Evolutionary conservation across 2,888 invertebrate genomes (phyloP), one percentile per base, ranked within the genome.

Genomic region (Stramonita haemastoma): DNA sequence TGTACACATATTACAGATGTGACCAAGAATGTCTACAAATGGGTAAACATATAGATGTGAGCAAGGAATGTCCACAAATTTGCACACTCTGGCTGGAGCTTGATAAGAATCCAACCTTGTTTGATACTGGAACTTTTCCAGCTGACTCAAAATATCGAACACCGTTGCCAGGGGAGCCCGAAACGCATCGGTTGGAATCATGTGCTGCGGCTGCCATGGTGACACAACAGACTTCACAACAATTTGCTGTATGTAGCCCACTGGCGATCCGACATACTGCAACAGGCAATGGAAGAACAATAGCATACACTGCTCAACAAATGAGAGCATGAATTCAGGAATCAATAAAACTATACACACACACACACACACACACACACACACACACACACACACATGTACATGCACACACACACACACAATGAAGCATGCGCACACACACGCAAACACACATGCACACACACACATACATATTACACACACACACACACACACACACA

Each of bases 141-240:
- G 97, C 90, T 98, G 97, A 96, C 99, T 98, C 88, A 98, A 96
- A 92, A 99, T 96, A 95, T 98, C 97, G 96, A 99, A 99, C 36
- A 98, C 98, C 96, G 98, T 98, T 94, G 98, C 97, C 0, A 99
- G 96, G 2, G 99, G 99, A 13, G 98, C 98, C 94, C 98, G 97
- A 96, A 98, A 98, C 84, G 98, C 98, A 97, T 99, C 99, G 95
- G 98, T 98, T 94, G 98, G 96, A 93, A 97, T 97, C 93, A 99
- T 91, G 32, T 90, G 87, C 60, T 89, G 87, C 91, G 97, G 97
- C 90, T 97, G 97, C 99, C 99, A 99, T 89, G 99, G 99, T 91
- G 98, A 97, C 19, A 99, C 98, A 90, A 98, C 97, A 95, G 97
- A 92, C 93, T 94, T 95, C 88, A 96, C 93, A 81, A 96, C 93